These are phyloP conservation scores for Zalophus californianus DNA, from an alignment of 2,797 vertebrate genomes.

Conservation along the genomic window DNA sequence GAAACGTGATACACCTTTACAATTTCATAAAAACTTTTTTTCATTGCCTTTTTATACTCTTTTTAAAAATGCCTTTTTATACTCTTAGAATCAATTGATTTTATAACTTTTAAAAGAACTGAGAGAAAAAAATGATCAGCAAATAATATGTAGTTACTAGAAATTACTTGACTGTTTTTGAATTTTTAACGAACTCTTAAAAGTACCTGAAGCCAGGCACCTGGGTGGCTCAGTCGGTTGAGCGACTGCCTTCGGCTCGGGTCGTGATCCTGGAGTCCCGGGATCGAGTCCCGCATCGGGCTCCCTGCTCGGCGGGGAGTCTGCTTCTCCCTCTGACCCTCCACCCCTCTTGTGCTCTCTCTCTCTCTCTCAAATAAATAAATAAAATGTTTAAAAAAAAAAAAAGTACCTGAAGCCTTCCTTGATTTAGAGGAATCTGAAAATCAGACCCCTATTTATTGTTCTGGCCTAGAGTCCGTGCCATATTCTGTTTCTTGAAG, in stretches of 20 bases:
- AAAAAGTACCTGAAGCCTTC: slow-evolving; percentile 51
- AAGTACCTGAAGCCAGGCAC: background rate
- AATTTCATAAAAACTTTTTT: slow-evolving; percentile 47
- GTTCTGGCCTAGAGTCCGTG: slow-evolving; percentile 42
- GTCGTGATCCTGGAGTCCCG: too few relatives aligned
- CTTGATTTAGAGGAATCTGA: slow-evolving; percentile 54
- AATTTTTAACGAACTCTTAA: slow-evolving; percentile 71
- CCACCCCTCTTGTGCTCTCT: too few relatives aligned
- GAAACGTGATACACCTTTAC: background rate
- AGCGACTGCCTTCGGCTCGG: too few relatives aligned
- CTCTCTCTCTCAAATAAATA: too few relatives aligned
- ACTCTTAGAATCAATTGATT: slow-evolving; percentile 33
- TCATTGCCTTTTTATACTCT: background rate
- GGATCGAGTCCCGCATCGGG: too few relatives aligned
- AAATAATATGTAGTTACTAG: slow-evolving; percentile 58
- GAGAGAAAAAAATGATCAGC: slow-evolving; percentile 52
- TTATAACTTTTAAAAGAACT: slow-evolving; percentile 56
- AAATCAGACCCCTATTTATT: slow-evolving; percentile 54
- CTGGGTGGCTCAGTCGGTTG: too few relatives aligned
- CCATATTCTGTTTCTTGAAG: background rate
- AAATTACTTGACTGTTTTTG: slow-evolving; percentile 58
- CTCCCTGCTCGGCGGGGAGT: too few relatives aligned
- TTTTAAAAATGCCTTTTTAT: slow-evolving; percentile 24
- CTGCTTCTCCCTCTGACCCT: too few relatives aligned
- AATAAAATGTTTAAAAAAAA: too few relatives aligned